Conservation (phyloP, 2,797 vertebrate species). For the Gallirallus australis region DNA sequence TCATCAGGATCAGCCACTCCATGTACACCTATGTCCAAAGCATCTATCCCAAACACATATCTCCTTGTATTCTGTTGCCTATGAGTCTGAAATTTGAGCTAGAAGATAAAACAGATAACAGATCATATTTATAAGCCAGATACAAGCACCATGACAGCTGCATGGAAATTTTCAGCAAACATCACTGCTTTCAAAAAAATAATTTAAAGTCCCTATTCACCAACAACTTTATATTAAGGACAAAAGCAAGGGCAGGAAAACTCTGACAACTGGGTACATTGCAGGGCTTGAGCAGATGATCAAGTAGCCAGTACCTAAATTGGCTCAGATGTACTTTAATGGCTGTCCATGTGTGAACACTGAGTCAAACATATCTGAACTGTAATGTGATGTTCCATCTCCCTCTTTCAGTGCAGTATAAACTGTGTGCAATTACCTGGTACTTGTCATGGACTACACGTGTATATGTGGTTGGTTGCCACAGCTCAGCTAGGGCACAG, state of each 20-base stretch:
- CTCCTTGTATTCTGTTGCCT: not conserved
- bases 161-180: not conserved
- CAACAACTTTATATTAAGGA: not conserved
- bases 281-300: not conserved
- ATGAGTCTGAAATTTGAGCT: not conserved
- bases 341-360: not conserved
- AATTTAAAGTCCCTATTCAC: not conserved
- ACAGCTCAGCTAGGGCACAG: not conserved
- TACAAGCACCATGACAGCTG: not conserved
- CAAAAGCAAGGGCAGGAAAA: not conserved
- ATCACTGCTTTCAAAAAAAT: not conserved
- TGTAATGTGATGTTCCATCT: not conserved
- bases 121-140: not conserved
- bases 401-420: not conserved
- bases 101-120: not conserved
- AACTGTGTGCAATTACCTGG: not conserved
- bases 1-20: not conserved
- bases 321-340: not conserved
- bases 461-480: not conserved
- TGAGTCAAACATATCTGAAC: not conserved
- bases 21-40: not conserved
- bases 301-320: not conserved
- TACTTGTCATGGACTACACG: not conserved
- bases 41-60: not conserved
- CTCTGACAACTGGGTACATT: not conserved